These are phyloP conservation scores for Gymnoscopelus braueri DNA, from an alignment of 2,797 vertebrate species.

Conservation along the genomic window DNA sequence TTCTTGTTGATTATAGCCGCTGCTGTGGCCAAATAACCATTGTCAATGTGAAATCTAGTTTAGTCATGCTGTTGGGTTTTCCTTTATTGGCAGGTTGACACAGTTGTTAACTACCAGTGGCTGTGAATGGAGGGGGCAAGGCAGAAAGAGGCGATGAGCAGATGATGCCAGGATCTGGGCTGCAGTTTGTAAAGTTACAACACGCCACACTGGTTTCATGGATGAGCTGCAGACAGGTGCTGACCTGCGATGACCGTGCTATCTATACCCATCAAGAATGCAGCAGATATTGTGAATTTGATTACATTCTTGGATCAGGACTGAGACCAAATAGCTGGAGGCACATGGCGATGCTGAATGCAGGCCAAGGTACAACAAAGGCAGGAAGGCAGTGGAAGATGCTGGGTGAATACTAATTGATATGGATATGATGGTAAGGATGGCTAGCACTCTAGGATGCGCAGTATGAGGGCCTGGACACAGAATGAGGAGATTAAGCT, in stretches of 20 bases:
- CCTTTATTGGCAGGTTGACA: constrained; percentile 55
- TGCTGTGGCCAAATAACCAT: constrained; percentile 56
- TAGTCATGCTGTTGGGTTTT: constrained; percentile 55
- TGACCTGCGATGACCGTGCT: constrained; percentile 28
- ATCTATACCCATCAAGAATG: constrained; percentile 29
- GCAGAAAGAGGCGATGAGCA: constrained; percentile 42
- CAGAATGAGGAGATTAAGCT: constrained; percentile 67
- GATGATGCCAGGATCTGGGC: constrained; percentile 51
- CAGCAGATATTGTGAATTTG: constrained; percentile 36
- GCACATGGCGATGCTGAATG: constrained; percentile 35
- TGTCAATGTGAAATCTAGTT: constrained; percentile 67
- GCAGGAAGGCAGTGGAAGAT: constrained; percentile 40
- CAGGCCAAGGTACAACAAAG: constrained; percentile 54
- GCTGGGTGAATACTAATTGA: constrained; percentile 58
- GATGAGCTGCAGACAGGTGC: constrained; percentile 9
- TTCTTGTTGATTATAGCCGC: constrained; percentile 32
- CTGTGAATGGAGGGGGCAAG: constrained; percentile 37
- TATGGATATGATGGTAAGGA: constrained; percentile 46
- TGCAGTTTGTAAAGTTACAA: constrained; percentile 41
- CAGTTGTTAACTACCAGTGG: constrained; percentile 52
- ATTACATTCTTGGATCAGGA: constrained; percentile 46
- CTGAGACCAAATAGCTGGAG: constrained; percentile 47
- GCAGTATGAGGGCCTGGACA: constrained; percentile 54
- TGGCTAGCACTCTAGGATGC: constrained; percentile 23
- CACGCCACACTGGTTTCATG: constrained; percentile 26